Evolutionary conservation across 2,113 vertebrate species (phyloP), one percentile per base, ranked within the genome.

Genomic region (Pitta sordida): DNA sequence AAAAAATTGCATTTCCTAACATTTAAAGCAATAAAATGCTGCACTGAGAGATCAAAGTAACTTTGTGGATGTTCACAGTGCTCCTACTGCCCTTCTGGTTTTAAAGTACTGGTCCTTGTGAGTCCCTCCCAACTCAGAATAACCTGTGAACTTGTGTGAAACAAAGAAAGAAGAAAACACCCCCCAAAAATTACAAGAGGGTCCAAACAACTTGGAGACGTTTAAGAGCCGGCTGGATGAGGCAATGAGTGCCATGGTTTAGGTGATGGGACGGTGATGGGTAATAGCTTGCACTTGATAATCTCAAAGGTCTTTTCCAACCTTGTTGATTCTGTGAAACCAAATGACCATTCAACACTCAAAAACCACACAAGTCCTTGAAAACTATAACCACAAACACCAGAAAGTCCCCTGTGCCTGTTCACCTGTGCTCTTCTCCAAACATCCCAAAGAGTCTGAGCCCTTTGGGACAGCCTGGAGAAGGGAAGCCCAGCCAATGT

Each of bases 391-490:
- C 7, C 26, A 49, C 12, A 4, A 3, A 37, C 12, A 29, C 5
- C 39, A n/a, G 21, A n/a, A n/a, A 3, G 67, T 6, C 20, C 29
- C 22, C 46, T 39, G 11, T 14, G 19, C 44, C n/a, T 26, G 3
- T n/a, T 59, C 26, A 41, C 46, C 14, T 22, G 11, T 22, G 18
- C 62, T 41, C 41, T 19, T n/a, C n/a, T n/a, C n/a, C n/a, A n/a
- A n/a, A 8, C 0, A 1, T 8, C 12, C 49, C 37, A 24, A 3
- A 16, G 23, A 23, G 3, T 15, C 7, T 13, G 26, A 17, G 15
- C 39, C 7, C 62, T 11, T 23, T 8, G 6, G 3, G 29, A 24
- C 9, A 62, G 24, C 36, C 17, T 17, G 0, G 1, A 43, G 52
- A 70, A 36, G 14, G 16, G 46, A 20, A 59, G 24, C 9, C 27